Percentiles rank a stretch among this genome's conserved stretches.
Conservation (phyloP, 2,797 vertebrate species). For the Leucoraja ocellata region DNA sequence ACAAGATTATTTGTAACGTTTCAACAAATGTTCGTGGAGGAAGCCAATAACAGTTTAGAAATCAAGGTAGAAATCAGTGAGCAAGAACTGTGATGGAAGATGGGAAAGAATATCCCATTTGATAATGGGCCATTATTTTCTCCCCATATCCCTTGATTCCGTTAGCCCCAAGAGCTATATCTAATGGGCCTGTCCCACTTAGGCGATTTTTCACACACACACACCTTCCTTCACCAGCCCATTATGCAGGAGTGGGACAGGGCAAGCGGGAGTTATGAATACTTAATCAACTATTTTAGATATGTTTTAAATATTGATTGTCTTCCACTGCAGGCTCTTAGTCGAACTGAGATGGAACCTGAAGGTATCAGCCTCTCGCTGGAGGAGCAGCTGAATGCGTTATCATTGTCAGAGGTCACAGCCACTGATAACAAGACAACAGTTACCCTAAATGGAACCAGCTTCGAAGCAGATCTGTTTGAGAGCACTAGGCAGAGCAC, state of each 20-base stretch:
- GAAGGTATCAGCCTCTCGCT: conserved; percentile 77
- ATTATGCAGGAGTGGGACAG: too few relatives aligned
- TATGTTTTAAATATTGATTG: neutral
- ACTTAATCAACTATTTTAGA: too few relatives aligned
- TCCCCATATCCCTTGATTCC: too few relatives aligned
- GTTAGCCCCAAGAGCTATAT: too few relatives aligned
- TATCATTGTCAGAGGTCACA: conserved; percentile 69
- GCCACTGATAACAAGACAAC: conserved; percentile 57
- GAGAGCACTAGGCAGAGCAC: conserved; percentile 68
- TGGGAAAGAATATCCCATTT: neutral
- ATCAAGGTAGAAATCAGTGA: neutral
- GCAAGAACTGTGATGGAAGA: neutral
- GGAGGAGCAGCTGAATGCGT: conserved; percentile 81
- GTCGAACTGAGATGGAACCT: conserved; percentile 67
- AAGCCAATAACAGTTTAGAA: neutral
- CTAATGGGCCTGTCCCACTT: too few relatives aligned
- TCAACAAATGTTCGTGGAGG: neutral
- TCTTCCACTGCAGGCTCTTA: conserved; percentile 66
- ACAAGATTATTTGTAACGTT: neutral
- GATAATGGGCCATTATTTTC: neutral
- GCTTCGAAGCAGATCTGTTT: conserved; percentile 70
- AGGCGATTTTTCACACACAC: too few relatives aligned
- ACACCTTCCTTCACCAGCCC: too few relatives aligned
- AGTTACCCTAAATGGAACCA: conserved; percentile 72
- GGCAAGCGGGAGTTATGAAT: neutral